A percentile compares a stretch with the other conserved stretches of the same genome.
Evolutionary conservation across 1,140 invertebrate species (phyloP).

Genomic region (Drosophila varians): DNA sequence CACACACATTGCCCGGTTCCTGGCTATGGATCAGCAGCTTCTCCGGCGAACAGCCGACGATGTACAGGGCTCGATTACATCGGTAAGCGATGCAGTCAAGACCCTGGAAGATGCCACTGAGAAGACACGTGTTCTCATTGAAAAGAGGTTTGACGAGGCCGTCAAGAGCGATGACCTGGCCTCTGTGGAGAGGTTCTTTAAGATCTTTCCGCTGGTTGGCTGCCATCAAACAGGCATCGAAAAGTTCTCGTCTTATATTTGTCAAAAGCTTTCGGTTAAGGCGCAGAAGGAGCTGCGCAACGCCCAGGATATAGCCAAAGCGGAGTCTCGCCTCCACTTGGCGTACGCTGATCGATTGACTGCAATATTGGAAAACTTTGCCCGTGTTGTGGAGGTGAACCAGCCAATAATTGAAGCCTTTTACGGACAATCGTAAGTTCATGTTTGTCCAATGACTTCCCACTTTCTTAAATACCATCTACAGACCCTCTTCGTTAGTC

Average conservation of each 20-base stretch:
- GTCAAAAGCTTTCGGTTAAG: slow-evolving; percentile 90
- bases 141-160: slow-evolving; percentile 95
- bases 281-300: slow-evolving; percentile 90
- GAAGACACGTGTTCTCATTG: slow-evolving; percentile 88
- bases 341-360: slow-evolving; percentile 93
- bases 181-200: slow-evolving; percentile 98
- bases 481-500: slow-evolving; percentile 88
- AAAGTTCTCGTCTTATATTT: slow-evolving; percentile 96
- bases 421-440: slow-evolving; percentile 88
- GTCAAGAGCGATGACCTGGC: slow-evolving; percentile 94
- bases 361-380: slow-evolving; percentile 94
- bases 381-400: slow-evolving; percentile 94
- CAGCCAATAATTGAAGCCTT: slow-evolving; percentile 97
- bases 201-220: slow-evolving; percentile 97
- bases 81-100: slow-evolving; percentile 86
- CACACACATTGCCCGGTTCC: slow-evolving; percentile 96
- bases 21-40: slow-evolving; percentile 96
- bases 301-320: slow-evolving; percentile 86
- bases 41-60: slow-evolving; percentile 91
- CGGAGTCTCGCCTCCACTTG: slow-evolving; percentile 89
- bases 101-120: slow-evolving; percentile 93
- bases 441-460: too few relatives aligned
- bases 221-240: slow-evolving; percentile 95
- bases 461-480: not conserved
- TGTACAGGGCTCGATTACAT: slow-evolving; percentile 85